phyloP scores from a whole-genome alignment of 2,797 vertebrate species.

The Amniataba percoides region DNA sequence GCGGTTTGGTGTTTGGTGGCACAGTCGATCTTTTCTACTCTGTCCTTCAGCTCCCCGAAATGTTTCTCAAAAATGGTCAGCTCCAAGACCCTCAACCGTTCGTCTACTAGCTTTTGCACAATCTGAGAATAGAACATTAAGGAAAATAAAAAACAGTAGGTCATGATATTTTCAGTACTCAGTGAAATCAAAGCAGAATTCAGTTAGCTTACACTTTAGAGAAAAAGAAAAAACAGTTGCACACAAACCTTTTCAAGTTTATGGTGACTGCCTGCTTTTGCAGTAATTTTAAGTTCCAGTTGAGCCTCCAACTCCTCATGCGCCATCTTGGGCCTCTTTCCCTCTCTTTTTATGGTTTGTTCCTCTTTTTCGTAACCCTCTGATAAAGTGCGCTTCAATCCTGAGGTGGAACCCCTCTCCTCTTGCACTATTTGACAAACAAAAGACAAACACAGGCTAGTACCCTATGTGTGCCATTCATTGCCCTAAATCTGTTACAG shows the following conservation, averaged over 20 bases:
- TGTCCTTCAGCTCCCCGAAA: slow-evolving; percentile 91
- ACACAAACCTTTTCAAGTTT: slow-evolving; percentile 92
- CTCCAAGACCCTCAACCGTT: slow-evolving; percentile 90
- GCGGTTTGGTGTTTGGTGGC: slow-evolving; percentile 91
- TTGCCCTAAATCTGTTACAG: neutral
- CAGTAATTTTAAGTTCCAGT: slow-evolving; percentile 95
- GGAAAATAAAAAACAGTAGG: neutral
- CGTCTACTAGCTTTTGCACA: slow-evolving; percentile 93
- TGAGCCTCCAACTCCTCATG: slow-evolving; percentile 93
- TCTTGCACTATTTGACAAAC: slow-evolving; percentile 49
- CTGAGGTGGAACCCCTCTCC: slow-evolving; percentile 66
- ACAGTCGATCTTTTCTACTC: slow-evolving; percentile 95
- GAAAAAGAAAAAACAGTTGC: neutral
- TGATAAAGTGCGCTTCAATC: slow-evolving; percentile 85
- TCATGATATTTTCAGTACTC: neutral
- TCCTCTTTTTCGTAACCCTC: slow-evolving; percentile 75
- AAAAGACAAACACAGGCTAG: slow-evolving; percentile 8
- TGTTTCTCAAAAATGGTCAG: slow-evolving; percentile 91
- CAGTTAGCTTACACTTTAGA: neutral
- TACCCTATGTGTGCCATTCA: neutral
- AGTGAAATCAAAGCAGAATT: neutral
- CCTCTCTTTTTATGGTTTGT: slow-evolving; percentile 71
- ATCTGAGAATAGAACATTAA: slow-evolving; percentile 81
- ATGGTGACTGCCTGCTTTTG: slow-evolving; percentile 86
- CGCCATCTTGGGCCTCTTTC: slow-evolving; percentile 84